Base-by-base conservation (phyloP, 2,888 invertebrate species). In the Cryptophagus acutangulus region DNA sequence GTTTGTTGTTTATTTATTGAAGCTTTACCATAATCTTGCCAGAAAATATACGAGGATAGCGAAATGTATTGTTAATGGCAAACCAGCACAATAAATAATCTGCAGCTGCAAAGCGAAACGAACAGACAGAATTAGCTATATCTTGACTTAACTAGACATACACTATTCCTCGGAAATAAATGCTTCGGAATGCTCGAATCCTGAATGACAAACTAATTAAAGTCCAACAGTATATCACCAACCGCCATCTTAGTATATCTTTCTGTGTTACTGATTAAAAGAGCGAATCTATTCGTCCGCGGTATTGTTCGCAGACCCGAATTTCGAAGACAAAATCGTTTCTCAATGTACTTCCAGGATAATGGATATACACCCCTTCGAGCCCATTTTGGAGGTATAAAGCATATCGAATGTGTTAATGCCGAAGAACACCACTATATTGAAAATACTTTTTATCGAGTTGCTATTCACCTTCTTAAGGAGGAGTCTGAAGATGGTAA, bases 141-240 rank as follows among this genome's bases (percentile, higher is more conserved):
- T 49, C 49, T 53, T 45, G 43, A 51, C 50, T 51, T 51, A 20
- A 20, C 24, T 20, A 20, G 24, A 20, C 24, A 20, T n/a, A n/a
- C 24, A 20, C 24, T 46, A 53, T 57, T 52, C n/a, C 46, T 41
- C 49, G 54, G 54, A 55, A 57, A 57, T 55, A 57, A 58, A 58
- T 57, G 57, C 48, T 53, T 54, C 45, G 51, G 53, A 58, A 57
- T 53, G 52, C 57, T 56, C 52, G 54, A 57, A 58, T 50, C 48
- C 46, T 58, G 57, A 58, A 57, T 58, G 58, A 57, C 57, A 58
- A 58, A 58, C 58, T 58, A 58, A 58, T 58, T 58, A 58, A 57
- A 56, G 57, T 55, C 55, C 46, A 51, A 57, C 57, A 55, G 46
- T 57, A 55, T 55, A 57, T 57, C 57, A 57, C 57, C 36, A 36